Base-by-base conservation (phyloP, 2,113 vertebrate species). In the Vidua chalybeata region DNA sequence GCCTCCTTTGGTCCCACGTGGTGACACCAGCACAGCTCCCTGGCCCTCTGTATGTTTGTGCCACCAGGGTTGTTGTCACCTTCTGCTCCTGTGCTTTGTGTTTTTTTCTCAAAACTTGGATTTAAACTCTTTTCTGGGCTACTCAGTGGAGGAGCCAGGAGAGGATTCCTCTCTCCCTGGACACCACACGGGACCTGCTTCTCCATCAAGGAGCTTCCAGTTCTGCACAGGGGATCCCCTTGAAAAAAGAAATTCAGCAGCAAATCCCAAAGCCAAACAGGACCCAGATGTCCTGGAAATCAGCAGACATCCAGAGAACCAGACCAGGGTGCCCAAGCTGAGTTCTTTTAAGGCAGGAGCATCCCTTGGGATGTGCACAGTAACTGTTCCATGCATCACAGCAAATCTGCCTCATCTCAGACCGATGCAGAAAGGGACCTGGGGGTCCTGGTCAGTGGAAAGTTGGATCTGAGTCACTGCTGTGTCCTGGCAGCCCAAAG, bases 1-100 rank as follows among this genome's bases (percentile, higher is more conserved):
- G 76, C 26, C 71, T 84, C 58, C 30, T 23, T 30, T 0, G 0
- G 68, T 37, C 46, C 37, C 77, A 28, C 0, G 0, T 3, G 33
- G 43, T 5, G 19, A 51, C 14, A 11, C 22, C 9, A 9, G 64
- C 54, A 54, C 56, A 71, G 41, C 22, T 27, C 35, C 37, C n/a
- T 3, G 11, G 24, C 52, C 3, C 78, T 75, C 54, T 3, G 2
- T 5, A 17, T 7, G 37, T 55, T n/a, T 7, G 5, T 33, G 35
- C 17, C 83, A 41, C 24, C 54, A 33, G 23, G 55, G 49, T 33
- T 8, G 7, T 6, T 17, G n/a, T 23, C 58, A 49, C 58, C 2
- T 0, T 12, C 37, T 45, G 54, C 27, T 39, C 35, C 51, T 10
- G 14, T 35, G 71, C 28, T 37, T 62, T 15, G 16, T 41, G 16